Evolutionary conservation across 2,113 vertebrate species (phyloP).

Genomic region (Struthidea cinerea): DNA sequence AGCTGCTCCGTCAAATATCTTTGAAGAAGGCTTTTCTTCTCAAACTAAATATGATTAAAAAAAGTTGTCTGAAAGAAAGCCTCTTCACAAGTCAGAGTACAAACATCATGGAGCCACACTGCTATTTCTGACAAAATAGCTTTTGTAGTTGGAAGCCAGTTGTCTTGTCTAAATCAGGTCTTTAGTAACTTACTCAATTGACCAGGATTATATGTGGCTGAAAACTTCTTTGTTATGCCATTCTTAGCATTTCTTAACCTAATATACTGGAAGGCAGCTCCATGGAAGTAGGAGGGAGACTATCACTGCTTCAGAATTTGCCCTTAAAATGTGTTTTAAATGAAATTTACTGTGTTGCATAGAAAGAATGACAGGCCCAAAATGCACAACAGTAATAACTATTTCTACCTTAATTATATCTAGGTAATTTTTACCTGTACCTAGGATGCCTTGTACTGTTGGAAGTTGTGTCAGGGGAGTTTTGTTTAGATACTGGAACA

Average conservation of each 20-base stretch:
- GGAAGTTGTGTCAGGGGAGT: neutral
- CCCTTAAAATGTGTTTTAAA: neutral
- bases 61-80: neutral
- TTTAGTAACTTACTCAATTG: neutral
- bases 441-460: neutral
- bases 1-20: neutral
- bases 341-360: neutral
- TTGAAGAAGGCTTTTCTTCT: neutral
- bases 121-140: neutral
- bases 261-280: neutral
- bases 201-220: neutral
- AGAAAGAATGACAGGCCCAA: neutral
- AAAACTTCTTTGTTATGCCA: neutral
- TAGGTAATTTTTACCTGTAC: neutral
- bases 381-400: neutral
- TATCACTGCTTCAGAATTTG: neutral
- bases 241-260: neutral
- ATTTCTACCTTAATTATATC: neutral
- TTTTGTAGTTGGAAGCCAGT: neutral
- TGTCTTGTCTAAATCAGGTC: neutral
- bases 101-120: neutral
- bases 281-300: neutral
- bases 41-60: neutral
- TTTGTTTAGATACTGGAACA: neutral
- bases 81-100: neutral